Evolutionary conservation across 2,113 vertebrate genomes (phyloP).

Genomic region (Crotalus helleri): DNA sequence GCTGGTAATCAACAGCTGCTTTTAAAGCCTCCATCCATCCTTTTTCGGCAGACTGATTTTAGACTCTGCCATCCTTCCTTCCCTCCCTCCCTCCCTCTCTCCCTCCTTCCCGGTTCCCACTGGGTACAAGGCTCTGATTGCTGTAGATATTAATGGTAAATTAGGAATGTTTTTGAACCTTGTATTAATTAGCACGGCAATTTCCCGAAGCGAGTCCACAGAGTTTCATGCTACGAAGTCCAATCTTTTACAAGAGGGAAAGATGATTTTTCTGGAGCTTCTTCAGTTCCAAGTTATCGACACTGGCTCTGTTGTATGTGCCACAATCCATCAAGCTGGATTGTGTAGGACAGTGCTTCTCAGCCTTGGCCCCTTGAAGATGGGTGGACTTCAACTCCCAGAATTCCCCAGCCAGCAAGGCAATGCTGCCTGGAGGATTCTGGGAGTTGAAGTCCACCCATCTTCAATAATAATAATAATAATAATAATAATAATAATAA

Average conservation of each 20-base stretch:
- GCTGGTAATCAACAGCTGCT: constrained; percentile 60
- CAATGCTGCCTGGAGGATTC: neutral
- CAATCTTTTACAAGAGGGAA: accelerated
- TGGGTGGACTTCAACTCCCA: neutral
- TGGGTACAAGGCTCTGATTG: neutral
- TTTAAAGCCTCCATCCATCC: constrained; percentile 43
- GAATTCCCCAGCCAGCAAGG: no score
- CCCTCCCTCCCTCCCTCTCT: neutral
- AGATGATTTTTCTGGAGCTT: accelerated
- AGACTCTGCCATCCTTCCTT: neutral
- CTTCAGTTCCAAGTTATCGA: accelerated
- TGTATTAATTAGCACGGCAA: neutral
- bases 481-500: no score
- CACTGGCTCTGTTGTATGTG: neutral
- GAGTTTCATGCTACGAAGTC: accelerated
- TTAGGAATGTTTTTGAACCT: neutral
- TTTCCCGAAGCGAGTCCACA: neutral
- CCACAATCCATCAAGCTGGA: no score
- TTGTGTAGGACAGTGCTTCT: neutral
- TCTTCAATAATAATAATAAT: neutral
- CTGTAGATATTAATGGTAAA: constrained; percentile 15
- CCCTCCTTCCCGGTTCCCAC: neutral
- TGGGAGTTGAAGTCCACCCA: neutral
- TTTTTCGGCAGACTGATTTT: neutral
- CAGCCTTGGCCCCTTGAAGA: neutral